Base-by-base conservation (phyloP, 1,140 invertebrate genomes). In the Drosophila athabasca region DNA sequence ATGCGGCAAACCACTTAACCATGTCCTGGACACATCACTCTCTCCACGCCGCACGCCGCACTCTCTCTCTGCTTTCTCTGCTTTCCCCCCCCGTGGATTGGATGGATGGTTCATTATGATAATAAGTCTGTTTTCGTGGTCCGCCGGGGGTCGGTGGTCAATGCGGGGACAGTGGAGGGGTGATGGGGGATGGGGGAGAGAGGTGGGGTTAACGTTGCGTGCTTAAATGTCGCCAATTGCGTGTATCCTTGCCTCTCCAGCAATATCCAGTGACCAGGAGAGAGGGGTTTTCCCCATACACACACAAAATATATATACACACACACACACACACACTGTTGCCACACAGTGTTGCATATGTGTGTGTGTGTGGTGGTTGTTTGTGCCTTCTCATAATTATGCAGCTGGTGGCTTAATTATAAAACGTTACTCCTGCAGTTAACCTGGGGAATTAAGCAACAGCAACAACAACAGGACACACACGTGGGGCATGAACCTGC, bases 401-500 rank as follows among this genome's bases (percentile, higher is more conserved):
- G 78, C 82, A 87, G 78, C 82, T 87, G 82, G 82, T 87, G 82
- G 82, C 82, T 87, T 87, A 88, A 87, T 87, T 87, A 87, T 87
- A 87, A 87, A 87, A 87, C 80, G 83, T 87, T 87, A 82, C 83
- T 67, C 68, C 35, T 78, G 83, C 75, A 82, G 78, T 87, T 88
- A 88, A 88, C 83, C 83, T 81, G 78, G 82, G 83, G 79, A 87
- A 88, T 87, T 87, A 87, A 87, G 29, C 35, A 83, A 49, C 57
- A 67, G 58, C 69, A 82, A 68, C 67, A 51, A 24, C 51, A 57
- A n/a, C 31, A 43, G 49, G 22, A 15, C 19, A 19, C 17, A 19
- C 17, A 19, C 17, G 13, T 39, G 35, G 1, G 24, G 44, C 13
- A 29, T 35, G 52, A 39, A 35, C 29, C 62, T 57, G 65, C 52